Evolutionary conservation across 2,113 vertebrate species (phyloP).

Genomic region (Triplophysa tibetana): DNA sequence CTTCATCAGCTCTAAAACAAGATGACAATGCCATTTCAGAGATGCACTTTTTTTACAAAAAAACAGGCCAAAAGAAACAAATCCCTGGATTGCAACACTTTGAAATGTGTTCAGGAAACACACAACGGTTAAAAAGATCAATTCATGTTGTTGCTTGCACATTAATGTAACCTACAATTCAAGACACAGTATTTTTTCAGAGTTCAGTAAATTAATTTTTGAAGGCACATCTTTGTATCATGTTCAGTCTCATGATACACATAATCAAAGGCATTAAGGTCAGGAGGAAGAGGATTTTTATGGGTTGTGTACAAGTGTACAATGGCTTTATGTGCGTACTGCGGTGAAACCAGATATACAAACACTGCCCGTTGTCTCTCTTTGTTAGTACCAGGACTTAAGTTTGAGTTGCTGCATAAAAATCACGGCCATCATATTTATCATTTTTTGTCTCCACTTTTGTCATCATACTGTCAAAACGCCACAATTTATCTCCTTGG

Average conservation of each 20-base stretch:
- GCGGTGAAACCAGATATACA: not conserved
- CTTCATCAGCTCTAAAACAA: not conserved
- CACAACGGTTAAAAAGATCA: not conserved
- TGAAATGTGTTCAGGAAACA: not conserved
- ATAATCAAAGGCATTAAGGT: constrained; percentile 10
- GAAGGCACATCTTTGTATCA: not conserved
- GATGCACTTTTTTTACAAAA: not conserved
- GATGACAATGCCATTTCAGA: not conserved
- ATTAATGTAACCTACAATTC: not conserved
- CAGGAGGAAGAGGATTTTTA: not conserved
- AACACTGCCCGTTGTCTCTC: not conserved
- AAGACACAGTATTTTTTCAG: not conserved
- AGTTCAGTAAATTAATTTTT: not conserved
- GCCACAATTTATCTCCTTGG: not conserved
- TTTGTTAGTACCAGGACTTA: constrained; percentile 36
- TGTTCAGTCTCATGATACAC: not conserved
- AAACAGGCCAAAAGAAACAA: not conserved
- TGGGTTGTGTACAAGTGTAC: not conserved
- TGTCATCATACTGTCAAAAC: not conserved
- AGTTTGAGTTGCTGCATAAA: not conserved
- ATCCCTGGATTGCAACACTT: not conserved
- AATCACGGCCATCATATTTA: not conserved
- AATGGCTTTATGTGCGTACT: constrained; percentile 6
- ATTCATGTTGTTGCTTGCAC: not conserved
- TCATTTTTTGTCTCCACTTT: not conserved